Evolutionary conservation across 2,888 invertebrate species (phyloP).

Genomic region (Adelognathus sp.): DNA sequence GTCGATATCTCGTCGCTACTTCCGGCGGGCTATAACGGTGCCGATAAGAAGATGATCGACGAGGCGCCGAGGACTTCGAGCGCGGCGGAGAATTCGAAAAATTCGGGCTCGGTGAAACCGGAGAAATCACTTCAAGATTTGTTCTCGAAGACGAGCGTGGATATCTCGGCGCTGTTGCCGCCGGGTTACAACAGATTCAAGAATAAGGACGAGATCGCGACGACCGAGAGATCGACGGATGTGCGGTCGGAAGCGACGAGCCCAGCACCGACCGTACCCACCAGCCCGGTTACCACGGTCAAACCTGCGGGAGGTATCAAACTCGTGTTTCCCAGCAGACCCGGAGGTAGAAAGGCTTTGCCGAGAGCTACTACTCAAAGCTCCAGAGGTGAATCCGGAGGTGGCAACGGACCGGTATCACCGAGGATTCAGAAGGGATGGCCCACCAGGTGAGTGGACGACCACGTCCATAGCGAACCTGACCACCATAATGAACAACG

Average conservation of each 20-base stretch:
- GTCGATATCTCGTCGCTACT: conserved; percentile 81
- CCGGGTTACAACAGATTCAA: conserved; percentile 82
- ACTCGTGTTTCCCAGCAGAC: conserved; percentile 90
- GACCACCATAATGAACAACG: no score
- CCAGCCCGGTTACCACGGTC: conserved; percentile 80
- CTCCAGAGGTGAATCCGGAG: conserved; percentile 3
- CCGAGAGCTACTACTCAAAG: conserved; percentile 81
- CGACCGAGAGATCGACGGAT: conserved; percentile 36
- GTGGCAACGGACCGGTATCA: conserved; percentile 82
- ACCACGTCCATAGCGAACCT: no score
- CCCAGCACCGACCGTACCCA: conserved; percentile 70
- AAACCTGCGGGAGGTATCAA: conserved; percentile 82
- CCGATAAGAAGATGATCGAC: conserved; percentile 69
- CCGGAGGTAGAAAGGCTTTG: conserved; percentile 85
- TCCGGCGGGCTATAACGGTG: conserved; percentile 84
- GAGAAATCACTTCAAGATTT: conserved; percentile 72
- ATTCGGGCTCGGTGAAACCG: conserved; percentile 51
- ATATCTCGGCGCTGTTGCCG: conserved; percentile 82
- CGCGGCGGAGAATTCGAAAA: neutral
- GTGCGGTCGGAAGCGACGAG: neutral
- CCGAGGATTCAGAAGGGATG: conserved; percentile 93
- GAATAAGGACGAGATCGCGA: conserved; percentile 71
- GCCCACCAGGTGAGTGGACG: conserved; percentile 89
- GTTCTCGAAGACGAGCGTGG: conserved; percentile 76
- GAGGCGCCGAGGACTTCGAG: neutral